Percentiles rank a stretch among this genome's conserved stretches.
phyloP scores from a whole-genome alignment of 2,888 invertebrate species.

The Chaetogeoica ovagalla region DNA sequence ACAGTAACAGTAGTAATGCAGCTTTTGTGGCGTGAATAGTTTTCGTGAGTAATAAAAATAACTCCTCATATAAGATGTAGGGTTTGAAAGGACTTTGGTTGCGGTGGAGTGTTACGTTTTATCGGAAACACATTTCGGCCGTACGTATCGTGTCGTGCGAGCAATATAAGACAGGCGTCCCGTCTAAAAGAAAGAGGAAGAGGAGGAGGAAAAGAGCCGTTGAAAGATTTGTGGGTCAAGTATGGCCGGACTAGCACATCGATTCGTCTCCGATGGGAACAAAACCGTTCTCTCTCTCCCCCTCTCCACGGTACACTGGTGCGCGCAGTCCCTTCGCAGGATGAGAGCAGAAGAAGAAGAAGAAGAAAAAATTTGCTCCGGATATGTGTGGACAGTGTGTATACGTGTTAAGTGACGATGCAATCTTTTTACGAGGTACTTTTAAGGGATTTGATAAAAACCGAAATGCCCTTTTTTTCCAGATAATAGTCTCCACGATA shows the following conservation, averaged over 20 bases:
- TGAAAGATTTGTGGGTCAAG: slow-evolving; percentile 52
- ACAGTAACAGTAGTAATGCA: background rate
- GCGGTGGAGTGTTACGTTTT: background rate
- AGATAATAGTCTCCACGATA: background rate
- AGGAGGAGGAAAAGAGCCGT: background rate
- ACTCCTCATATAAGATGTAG: background rate
- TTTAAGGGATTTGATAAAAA: slow-evolving; percentile 10
- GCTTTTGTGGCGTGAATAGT: slow-evolving; percentile 28
- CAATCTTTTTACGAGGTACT: slow-evolving; percentile 20
- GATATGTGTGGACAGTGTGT: background rate
- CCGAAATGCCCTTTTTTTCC: background rate
- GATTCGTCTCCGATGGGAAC: slow-evolving; percentile 37
- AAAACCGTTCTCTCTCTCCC: background rate
- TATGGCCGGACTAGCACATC: slow-evolving; percentile 29
- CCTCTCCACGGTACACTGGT: background rate
- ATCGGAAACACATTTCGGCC: slow-evolving; percentile 23
- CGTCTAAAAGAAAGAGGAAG: background rate
- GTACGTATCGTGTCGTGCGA: slow-evolving; percentile 2
- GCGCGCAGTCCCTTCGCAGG: background rate
- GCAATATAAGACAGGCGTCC: background rate
- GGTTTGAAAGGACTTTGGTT: background rate
- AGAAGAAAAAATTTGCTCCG: slow-evolving; percentile 11
- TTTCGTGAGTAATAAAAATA: slow-evolving; percentile 35
- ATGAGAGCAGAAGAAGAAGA: background rate
- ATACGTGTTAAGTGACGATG: slow-evolving; percentile 5